Base-by-base conservation (phyloP, 2,113 vertebrate genomes). In the Rattus norvegicus region DNA sequence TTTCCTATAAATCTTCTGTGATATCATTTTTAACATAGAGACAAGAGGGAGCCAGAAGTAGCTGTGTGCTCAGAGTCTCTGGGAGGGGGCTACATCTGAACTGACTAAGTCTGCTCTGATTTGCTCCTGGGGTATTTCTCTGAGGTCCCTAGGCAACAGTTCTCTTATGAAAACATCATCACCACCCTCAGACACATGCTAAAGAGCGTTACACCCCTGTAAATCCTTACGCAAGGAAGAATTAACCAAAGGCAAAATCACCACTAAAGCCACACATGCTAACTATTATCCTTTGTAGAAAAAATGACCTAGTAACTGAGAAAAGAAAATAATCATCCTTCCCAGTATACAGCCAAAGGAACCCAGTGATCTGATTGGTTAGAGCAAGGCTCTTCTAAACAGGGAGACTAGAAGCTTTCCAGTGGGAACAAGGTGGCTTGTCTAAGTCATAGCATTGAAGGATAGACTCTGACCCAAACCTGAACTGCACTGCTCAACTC, bases 251-350 rank as follows among this genome's bases (percentile, higher is more conserved):
- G 77, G 49, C 47, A 63, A 95, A 73, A 54, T 83, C 70, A 69
- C 14, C 61, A 49, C 65, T 84, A 69, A 92, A 63, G 26, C n/a
- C 26, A 22, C 65, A 76, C 22, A 33, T 59, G 81, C n/a, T 79
- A 47, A 3, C 83, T 93, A 7, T 33, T 88, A 76, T 1, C 33
- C 83, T 81, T 54, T 2, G 63, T 69, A 81, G 61, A n/a, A 95
- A 76, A 92, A 73, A 61, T 61, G 17, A 28, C 87, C n/a, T 87
- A 79, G 39, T 88, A 87, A 90, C 24, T 56, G 14, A 77, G 67
- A 92, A 80, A 67, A 93, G 87, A 84, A 94, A 54, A 73, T 73
- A 96, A 77, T 9, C 83, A 95, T 56, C 76, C 72, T 94, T 92
- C 84, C 76, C 88, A 93, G 26, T 54, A 65, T 77, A 69, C 24